Evolutionary conservation across 1,140 invertebrate species (phyloP).

Genomic region (Ceratitis capitata): DNA sequence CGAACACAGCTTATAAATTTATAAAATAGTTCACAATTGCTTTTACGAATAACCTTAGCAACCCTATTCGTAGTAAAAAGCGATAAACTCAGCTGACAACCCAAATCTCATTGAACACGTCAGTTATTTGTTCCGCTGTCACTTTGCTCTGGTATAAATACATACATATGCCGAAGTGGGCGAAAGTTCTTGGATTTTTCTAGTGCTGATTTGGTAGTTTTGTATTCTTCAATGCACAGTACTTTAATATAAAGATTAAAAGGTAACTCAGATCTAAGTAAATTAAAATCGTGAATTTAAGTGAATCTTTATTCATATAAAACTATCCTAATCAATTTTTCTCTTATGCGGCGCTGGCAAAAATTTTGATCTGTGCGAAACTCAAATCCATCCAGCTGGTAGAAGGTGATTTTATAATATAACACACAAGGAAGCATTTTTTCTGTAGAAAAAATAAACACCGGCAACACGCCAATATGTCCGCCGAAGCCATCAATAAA

Average conservation of each 20-base stretch:
- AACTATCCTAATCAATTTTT: neutral
- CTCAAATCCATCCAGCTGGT: neutral
- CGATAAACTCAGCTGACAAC: neutral
- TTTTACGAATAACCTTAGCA: neutral
- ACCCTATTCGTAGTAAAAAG: neutral
- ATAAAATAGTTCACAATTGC: too few species aligned
- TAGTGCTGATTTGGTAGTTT: neutral
- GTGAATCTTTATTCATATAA: neutral
- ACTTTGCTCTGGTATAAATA: neutral
- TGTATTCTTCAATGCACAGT: neutral
- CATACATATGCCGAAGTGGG: neutral
- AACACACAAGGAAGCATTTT: neutral
- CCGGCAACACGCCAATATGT: neutral
- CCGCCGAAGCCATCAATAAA: neutral
- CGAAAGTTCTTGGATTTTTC: constrained; percentile 15
- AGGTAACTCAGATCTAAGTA: neutral
- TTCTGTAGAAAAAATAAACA: neutral
- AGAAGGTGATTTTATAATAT: neutral
- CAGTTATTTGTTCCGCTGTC: neutral
- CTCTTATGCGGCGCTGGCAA: neutral
- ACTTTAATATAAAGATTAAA: neutral
- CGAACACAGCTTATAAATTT: too few species aligned
- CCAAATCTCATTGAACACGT: neutral
- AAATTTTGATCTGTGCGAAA: neutral
- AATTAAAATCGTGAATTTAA: neutral